Evolutionary conservation across 2,113 vertebrate species (phyloP).

Genomic region (Zosterops japonicus): DNA sequence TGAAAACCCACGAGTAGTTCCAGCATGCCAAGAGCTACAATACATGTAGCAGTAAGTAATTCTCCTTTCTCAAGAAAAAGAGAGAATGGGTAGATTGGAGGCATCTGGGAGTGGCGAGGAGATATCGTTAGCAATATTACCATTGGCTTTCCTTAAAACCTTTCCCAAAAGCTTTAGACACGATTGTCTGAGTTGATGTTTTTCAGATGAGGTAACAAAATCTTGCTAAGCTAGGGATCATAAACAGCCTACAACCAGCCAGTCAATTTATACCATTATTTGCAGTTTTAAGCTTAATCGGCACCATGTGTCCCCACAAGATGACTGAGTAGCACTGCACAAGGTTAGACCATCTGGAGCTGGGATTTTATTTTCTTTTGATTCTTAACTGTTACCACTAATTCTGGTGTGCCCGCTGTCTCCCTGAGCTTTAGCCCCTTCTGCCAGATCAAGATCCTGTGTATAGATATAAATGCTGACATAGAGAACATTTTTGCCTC

Average conservation of each 20-base stretch:
- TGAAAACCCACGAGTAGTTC: not conserved
- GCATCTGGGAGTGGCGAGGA: not conserved
- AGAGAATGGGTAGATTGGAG: not conserved
- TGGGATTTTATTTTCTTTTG: conserved; percentile 6
- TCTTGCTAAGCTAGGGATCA: not conserved
- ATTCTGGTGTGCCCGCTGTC: not conserved
- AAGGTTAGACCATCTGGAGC: conserved; percentile 43
- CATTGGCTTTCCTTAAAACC: not conserved
- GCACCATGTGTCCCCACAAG: conserved; percentile 43
- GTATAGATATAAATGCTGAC: not conserved
- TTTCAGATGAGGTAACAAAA: conserved; percentile 49
- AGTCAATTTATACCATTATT: conserved; percentile 36
- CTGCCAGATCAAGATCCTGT: not conserved
- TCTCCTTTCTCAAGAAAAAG: not conserved
- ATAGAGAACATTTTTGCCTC: not conserved
- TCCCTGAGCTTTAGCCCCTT: not conserved
- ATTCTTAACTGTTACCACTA: conserved; percentile 3
- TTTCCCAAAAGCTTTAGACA: not conserved
- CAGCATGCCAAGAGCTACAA: not conserved
- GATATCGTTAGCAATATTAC: not conserved
- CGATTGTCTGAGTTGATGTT: not conserved
- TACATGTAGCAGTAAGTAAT: not conserved
- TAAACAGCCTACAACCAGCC: conserved; percentile 48
- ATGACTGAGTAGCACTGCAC: not conserved
- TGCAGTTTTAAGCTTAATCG: conserved; percentile 43